Base-by-base conservation (phyloP, 2,113 vertebrate species). In the Passer domesticus region DNA sequence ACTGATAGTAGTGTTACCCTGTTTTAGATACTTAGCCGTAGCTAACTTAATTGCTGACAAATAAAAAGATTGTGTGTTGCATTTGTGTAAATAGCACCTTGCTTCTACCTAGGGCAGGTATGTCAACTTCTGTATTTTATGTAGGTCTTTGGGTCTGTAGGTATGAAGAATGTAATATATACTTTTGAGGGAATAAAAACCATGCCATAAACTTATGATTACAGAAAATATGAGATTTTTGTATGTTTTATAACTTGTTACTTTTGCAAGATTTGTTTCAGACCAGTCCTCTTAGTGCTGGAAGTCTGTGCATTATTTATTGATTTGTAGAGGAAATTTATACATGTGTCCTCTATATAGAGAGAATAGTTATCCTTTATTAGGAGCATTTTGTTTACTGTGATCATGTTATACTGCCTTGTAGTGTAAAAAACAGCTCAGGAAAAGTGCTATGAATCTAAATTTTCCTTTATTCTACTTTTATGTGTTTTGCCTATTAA, bases 311-410 rank as follows among this genome's bases (percentile, higher is more conserved):
- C 31, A 0, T 73, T 59, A 28, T 23, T 73, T 90, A 31, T 43
- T n/a, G 3, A 27, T 70, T 70, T 62, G 24, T 62, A 35, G 52
- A 89, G 30, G 4, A 67, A 75, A 53, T 47, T 13, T 9, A 15
- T n/a, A 37, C 0, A 0, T 46, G 20, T n/a, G 9, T 53, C 25
- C 8, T 63, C 15, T 47, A 6, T 19, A 22, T 8, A 59, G 10
- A 46, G 11, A 58, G 21, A 55, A 46, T 23, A 55, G 13, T 75
- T 75, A 13, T 19, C 17, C 10, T 68, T 59, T n/a, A 35, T 67
- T 53, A 72, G 33, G 60, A 60, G 19, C 31, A 27, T 33, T 90
- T 81, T 81, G 10, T 83, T 87, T 87, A 17, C 35, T 55, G 10
- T 59, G 22, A 28, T 83, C 8, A 27, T 10, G 2, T 64, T 64